Evolutionary conservation across 2,113 vertebrate species (phyloP).

Genomic region (Laticauda laticaudata): DNA sequence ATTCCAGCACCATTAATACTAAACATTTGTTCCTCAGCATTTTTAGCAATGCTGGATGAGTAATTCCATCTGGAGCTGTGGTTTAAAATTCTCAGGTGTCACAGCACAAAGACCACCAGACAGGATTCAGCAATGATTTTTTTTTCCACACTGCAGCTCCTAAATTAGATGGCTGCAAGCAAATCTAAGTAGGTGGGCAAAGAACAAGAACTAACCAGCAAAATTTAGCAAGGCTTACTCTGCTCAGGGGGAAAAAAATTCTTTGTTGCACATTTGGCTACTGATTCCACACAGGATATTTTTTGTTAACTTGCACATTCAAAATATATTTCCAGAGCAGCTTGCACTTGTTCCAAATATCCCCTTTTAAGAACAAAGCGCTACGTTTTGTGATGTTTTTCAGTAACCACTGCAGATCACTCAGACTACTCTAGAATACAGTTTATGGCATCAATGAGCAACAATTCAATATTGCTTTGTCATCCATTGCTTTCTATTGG

Average conservation of each 20-base stretch:
- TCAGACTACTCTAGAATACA: background rate
- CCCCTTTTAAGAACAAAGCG: background rate
- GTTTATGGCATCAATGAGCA: background rate
- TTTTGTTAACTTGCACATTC: background rate
- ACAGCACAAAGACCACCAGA: conserved; percentile 19
- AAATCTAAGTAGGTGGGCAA: background rate
- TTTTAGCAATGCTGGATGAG: conserved; percentile 31
- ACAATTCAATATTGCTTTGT: background rate
- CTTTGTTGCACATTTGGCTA: background rate
- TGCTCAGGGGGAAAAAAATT: background rate
- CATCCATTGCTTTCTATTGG: background rate
- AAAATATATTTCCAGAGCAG: background rate
- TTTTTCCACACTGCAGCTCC: background rate
- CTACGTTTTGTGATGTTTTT: background rate
- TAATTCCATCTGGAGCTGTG: conserved; percentile 29
- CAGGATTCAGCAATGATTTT: background rate
- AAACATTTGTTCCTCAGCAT: conserved; percentile 6
- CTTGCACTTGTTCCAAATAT: background rate
- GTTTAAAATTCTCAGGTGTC: conserved; percentile 15
- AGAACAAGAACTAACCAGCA: background rate
- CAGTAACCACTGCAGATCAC: background rate
- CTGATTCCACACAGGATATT: background rate
- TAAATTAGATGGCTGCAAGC: background rate
- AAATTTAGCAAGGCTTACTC: background rate
- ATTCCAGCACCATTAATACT: conserved; percentile 12